phyloP scores from a whole-genome alignment of 1,140 invertebrate species.

The Scaptomyza pallida region DNA sequence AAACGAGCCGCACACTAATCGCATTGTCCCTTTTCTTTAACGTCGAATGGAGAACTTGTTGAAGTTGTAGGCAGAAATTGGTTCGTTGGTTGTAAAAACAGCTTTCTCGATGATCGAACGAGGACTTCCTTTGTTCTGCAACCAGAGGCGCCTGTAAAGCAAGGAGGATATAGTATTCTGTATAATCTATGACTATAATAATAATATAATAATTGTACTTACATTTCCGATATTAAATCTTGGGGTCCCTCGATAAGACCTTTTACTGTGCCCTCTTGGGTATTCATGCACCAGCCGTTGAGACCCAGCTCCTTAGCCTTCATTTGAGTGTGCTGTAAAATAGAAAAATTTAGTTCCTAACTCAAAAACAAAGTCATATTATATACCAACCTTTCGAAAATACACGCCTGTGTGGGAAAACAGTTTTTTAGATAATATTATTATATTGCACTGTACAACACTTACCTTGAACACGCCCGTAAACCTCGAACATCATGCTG shows the following conservation, averaged over 20 bases:
- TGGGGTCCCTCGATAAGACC: slow-evolving; percentile 57
- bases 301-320: slow-evolving; percentile 55
- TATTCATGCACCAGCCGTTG: slow-evolving; percentile 68
- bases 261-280: slow-evolving; percentile 52
- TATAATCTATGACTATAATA: too few species aligned
- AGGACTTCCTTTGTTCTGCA: slow-evolving; percentile 64
- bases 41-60: slow-evolving; percentile 44
- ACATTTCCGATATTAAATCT: slow-evolving; percentile 59
- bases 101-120: slow-evolving; percentile 55
- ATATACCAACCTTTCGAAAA: slow-evolving; percentile 52
- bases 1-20: neutral
- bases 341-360: neutral
- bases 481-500: slow-evolving; percentile 56
- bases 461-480: slow-evolving; percentile 58
- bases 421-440: neutral
- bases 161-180: neutral
- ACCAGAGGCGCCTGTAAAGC: slow-evolving; percentile 46
- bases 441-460: neutral
- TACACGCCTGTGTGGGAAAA: slow-evolving; percentile 34
- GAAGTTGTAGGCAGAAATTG: slow-evolving; percentile 39
- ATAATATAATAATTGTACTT: too few species aligned
- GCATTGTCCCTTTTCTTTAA: neutral
- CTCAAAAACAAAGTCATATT: neutral
- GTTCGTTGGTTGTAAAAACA: slow-evolving; percentile 52
- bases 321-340: slow-evolving; percentile 45